Evolutionary conservation across 1,140 invertebrate genomes (phyloP), one percentile per base, ranked within the genome.

Genomic region (Atta texana): DNA sequence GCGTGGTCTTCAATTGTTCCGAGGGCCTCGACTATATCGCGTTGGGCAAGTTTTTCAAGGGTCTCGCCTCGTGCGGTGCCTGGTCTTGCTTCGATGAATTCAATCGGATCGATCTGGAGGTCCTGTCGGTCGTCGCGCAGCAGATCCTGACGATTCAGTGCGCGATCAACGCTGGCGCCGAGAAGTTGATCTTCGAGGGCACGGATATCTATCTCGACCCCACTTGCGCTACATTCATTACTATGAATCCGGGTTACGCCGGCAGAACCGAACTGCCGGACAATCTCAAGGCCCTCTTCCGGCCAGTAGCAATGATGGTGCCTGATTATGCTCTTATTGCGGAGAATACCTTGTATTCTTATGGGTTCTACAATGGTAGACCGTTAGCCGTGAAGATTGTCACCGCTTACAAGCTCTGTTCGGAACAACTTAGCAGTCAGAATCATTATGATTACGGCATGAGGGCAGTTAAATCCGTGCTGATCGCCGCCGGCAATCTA

Each of bases 21-120:
- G 97, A 98, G 93, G 98, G 98, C 51, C 94, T 99, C 51, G 98
- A 99, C 95, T 99, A 99, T 92, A 97, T 99, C 89, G 98, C 98
- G 18, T 95, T 99, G 16, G 98, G 98, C 88, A 99, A 99, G 95
- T 99, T 99, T 95, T 99, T 99, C 93, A 99, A 99, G 97, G 99
- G 99, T 75, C 95, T 99, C 61, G 98, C 98, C 0, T 99, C 98
- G 0, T 99, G 98, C 93, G 99, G 99, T 0, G 98, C 99, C 6
- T 99, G 98, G 98, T 98, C 98, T 0, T 99, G 99, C 94, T 99
- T 99, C 93, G 99, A 99, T 94, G 99, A 99, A 95, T 99, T 99
- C 94, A 98, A 98, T 93, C 96, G 97, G 16, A 98, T 98, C 86
- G 97, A 98, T 91, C 94, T 98, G 57, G 97, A 98, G 94, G 98